Evolutionary conservation across 2,797 vertebrate genomes (phyloP).

Genomic region (Gymnoscopelus microlampas): DNA sequence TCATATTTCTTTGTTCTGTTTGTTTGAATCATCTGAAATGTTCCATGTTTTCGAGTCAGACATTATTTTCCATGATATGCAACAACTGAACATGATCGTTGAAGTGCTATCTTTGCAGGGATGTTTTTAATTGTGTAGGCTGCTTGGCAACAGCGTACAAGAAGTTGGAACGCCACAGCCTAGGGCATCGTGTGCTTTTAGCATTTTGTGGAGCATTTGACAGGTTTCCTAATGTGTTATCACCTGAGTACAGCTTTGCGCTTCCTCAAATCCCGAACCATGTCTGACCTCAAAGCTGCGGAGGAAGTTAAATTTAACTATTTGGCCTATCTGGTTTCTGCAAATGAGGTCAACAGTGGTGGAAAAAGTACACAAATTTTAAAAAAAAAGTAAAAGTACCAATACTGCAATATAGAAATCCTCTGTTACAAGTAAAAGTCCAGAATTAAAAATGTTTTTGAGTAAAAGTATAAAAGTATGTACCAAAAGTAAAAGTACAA

Average conservation of each 20-base stretch:
- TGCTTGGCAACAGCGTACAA: slow-evolving; percentile 51
- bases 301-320: slow-evolving; percentile 56
- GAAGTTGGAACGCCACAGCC: slow-evolving; percentile 65
- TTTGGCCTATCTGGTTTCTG: slow-evolving; percentile 50
- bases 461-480: too few species aligned
- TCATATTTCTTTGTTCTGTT: slow-evolving; percentile 17
- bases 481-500: too few species aligned
- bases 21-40: slow-evolving; percentile 22
- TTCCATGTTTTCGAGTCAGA: slow-evolving; percentile 17
- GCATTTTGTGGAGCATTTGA: slow-evolving; percentile 40
- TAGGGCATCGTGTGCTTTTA: slow-evolving; percentile 52
- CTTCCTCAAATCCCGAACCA: slow-evolving; percentile 61
- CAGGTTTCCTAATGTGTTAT: slow-evolving; percentile 50
- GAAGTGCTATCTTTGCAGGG: slow-evolving; percentile 40
- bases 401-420: too few species aligned
- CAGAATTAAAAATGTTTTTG: too few species aligned
- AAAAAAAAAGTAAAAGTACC: too few species aligned
- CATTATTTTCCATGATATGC: slow-evolving; percentile 1
- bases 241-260: slow-evolving; percentile 58
- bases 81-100: slow-evolving; percentile 33
- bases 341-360: slow-evolving; percentile 22
- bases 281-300: slow-evolving; percentile 55
- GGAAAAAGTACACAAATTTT: too few species aligned
- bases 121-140: slow-evolving; percentile 13
- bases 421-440: too few species aligned